Base-by-base conservation (phyloP, 2,888 invertebrate species). In the Drosophila kambysellisi region DNA sequence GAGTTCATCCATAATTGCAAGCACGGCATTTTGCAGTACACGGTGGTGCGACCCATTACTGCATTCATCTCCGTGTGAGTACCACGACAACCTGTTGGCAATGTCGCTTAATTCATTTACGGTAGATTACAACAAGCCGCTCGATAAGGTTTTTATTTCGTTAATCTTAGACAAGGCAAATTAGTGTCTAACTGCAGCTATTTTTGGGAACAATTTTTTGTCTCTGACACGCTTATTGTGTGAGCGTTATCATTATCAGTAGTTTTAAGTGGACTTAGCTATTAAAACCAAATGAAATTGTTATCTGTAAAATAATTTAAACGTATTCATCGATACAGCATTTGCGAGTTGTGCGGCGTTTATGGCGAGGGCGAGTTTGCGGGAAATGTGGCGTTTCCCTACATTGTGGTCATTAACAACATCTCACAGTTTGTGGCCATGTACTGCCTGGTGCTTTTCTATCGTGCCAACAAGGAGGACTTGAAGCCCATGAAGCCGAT, bases 21-120 rank as follows among this genome's bases (percentile, higher is more conserved):
- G 93, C 99, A 99, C 94, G 99, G 99, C 39, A 99, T 99, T 85
- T 94, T 99, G 37, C 99, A 99, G 92, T 99, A 99, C 91, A 98
- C 98, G 3, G 96, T 98, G 37, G 96, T 99, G 54, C 94, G 98
- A 83, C 98, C 98, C 46, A 94, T 98, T 72, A 97, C 98, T 50
- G 98, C 99, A 54, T 95, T 97, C 25, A 96, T 98, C 91, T 97
- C 98, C 67, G 96, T 98, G 97, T 97, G 94, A 96, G 96, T 95
- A 32, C 32, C 41, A 48, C n/a, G 39, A 17, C n/a, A 35, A 6
- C 15, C 0, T 8, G 32, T 33, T 37, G 17, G 8, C 15, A 46
- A 53, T 67, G 17, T 32, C 2, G 20, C 9, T 3, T 35, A 41
- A 30, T 43, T 3, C 6, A 33, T 33, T 33, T 43, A 4, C 17